Conservation (phyloP, 2,797 vertebrate species). For the Anniella stebbinsi region DNA sequence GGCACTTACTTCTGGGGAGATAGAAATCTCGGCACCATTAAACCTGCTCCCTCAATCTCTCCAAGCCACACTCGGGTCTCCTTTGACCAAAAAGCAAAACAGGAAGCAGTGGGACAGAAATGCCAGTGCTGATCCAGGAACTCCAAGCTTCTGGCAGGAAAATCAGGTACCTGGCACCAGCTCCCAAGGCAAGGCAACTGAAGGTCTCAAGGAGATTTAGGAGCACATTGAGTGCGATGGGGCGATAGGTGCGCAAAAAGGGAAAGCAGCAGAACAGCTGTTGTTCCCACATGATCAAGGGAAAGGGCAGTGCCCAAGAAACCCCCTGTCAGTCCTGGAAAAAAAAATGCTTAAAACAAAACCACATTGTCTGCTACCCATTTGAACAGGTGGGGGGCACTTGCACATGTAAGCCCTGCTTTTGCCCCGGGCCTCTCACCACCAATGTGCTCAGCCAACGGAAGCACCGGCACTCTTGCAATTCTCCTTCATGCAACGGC, state of each 20-base stretch:
- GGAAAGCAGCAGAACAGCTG: not conserved
- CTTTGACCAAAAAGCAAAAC: not conserved
- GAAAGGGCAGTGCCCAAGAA: not conserved
- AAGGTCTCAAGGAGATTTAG: not conserved
- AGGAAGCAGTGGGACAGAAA: not conserved
- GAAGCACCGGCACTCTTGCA: not conserved
- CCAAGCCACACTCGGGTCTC: not conserved
- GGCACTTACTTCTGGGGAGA: no score
- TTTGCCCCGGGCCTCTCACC: not conserved
- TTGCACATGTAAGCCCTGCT: conserved; percentile 47
- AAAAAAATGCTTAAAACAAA: not conserved
- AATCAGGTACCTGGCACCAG: not conserved
- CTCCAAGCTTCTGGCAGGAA: rapidly evolving
- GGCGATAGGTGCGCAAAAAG: conserved; percentile 7
- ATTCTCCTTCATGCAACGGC: conserved; percentile 54
- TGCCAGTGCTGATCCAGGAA: conserved; percentile 25
- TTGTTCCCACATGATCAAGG: conserved; percentile 21
- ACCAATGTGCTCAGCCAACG: not conserved
- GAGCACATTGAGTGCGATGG: conserved; percentile 7
- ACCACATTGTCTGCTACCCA: conserved; percentile 25
- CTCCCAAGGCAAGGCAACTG: not conserved
- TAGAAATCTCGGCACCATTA: not conserved
- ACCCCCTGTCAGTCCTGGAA: not conserved
- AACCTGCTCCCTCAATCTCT: not conserved
- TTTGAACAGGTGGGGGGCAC: conserved; percentile 22